Conservation (phyloP, 2,888 invertebrate genomes). For the Pristionchus arcanus region DNA sequence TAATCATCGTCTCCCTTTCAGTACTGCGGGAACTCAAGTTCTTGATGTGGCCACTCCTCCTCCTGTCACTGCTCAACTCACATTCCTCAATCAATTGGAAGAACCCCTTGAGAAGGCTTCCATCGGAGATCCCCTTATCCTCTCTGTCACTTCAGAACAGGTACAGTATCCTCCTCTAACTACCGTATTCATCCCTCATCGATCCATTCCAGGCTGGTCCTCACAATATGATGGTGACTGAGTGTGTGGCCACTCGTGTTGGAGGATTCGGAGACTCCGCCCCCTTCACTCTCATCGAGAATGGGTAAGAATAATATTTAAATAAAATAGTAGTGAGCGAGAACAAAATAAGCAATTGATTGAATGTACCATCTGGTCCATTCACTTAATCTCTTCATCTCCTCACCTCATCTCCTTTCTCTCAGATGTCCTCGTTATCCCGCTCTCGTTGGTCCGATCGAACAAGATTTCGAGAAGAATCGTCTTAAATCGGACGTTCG, state of each 20-base stretch:
- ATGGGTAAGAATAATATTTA: constrained; percentile 65
- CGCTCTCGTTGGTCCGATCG: constrained; percentile 79
- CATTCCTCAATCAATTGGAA: constrained; percentile 77
- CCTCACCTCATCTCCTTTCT: too few relatives aligned
- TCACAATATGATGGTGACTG: constrained; percentile 80
- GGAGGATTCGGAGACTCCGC: constrained; percentile 79
- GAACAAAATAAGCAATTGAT: too few relatives aligned
- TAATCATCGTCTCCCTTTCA: constrained; percentile 39
- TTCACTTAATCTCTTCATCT: neutral
- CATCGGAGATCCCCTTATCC: constrained; percentile 77
- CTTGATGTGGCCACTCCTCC: constrained; percentile 78
- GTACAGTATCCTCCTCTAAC: neutral
- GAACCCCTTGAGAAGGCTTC: constrained; percentile 77
- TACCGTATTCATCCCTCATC: constrained; percentile 1
- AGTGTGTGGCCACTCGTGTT: constrained; percentile 79
- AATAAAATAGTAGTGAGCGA: too few relatives aligned
- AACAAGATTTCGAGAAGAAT: constrained; percentile 79
- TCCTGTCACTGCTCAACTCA: constrained; percentile 78
- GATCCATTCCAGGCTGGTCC: constrained; percentile 73
- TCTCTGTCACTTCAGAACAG: constrained; percentile 78
- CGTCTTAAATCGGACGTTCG: constrained; percentile 78
- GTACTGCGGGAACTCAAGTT: constrained; percentile 68
- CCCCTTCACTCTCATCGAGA: constrained; percentile 79
- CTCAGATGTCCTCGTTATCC: constrained; percentile 78
- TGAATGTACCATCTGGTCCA: neutral